These are phyloP conservation scores for Propsilocerus akamusi DNA, from an alignment of 1,140 invertebrate genomes.

Conservation along the genomic window DNA sequence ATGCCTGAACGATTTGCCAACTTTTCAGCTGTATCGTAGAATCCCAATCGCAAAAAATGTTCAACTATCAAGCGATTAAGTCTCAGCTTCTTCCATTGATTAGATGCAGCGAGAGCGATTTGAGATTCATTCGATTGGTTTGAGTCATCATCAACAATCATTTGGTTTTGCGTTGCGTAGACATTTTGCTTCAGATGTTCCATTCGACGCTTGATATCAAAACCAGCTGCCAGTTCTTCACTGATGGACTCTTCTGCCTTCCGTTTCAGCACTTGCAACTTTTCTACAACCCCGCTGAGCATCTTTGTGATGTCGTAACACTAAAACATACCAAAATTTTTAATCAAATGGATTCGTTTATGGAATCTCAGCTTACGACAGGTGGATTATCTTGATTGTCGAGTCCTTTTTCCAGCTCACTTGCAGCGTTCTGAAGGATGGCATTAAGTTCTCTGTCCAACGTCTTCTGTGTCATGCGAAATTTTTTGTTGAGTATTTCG, in stretches of 20 bases:
- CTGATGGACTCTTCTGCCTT: conserved; percentile 85
- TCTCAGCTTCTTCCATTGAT: conserved; percentile 65
- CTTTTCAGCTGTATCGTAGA: conserved; percentile 80
- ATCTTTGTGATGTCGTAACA: conserved; percentile 54
- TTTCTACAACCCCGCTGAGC: conserved; percentile 75
- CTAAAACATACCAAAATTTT: conserved; percentile 9
- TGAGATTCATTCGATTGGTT: conserved; percentile 13
- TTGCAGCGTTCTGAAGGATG: conserved; percentile 47
- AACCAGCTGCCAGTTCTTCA: conserved; percentile 75
- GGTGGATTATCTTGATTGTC: conserved; percentile 30
- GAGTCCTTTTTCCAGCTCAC: conserved; percentile 64
- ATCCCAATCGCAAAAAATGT: conserved; percentile 88
- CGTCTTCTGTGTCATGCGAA: conserved; percentile 83
- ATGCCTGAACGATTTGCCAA: conserved; percentile 68
- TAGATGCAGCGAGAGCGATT: conserved; percentile 33
- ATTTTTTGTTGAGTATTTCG: conserved; percentile 95
- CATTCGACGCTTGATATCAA: conserved; percentile 71
- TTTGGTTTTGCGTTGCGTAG: not conserved
- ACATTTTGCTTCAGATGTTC: conserved; percentile 77
- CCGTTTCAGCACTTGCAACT: conserved; percentile 74
- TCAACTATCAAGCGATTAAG: conserved; percentile 91
- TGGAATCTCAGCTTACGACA: conserved; percentile 22
- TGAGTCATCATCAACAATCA: conserved; percentile 1
- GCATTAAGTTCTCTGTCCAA: conserved; percentile 85
- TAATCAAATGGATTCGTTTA: too few species aligned